phyloP scores from a whole-genome alignment of 2,888 invertebrate genomes.

The Sericinus montela region DNA sequence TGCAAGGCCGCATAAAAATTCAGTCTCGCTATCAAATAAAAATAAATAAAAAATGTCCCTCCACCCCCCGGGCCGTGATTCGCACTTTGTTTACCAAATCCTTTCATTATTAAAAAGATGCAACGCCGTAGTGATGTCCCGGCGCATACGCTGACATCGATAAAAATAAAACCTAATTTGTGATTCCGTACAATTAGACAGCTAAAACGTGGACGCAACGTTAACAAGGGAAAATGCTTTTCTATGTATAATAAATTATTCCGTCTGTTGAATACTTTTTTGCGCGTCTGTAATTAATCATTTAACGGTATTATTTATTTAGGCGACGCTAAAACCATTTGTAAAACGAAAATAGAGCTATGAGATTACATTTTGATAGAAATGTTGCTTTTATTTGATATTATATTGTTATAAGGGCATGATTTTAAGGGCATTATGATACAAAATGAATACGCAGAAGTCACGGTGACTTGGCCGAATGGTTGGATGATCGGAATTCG shows the following conservation, averaged over 20 bases:
- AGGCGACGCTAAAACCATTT: no score
- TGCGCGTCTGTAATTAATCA: slow-evolving; percentile 30
- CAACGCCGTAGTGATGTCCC: slow-evolving; percentile 48
- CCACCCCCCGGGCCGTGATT: slow-evolving; percentile 28
- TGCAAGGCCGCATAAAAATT: slow-evolving; percentile 18
- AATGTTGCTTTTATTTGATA: no score
- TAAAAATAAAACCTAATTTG: slow-evolving; percentile 40
- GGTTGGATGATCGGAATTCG: no score
- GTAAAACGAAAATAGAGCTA: no score
- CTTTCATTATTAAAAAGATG: slow-evolving; percentile 74
- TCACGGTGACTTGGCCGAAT: no score
- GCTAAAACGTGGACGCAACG: slow-evolving; percentile 28
- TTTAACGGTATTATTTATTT: slow-evolving; percentile 29
- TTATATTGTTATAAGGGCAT: no score
- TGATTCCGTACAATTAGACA: slow-evolving; percentile 41
- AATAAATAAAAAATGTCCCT: slow-evolving; percentile 31
- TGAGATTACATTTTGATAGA: no score
- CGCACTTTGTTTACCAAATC: slow-evolving; percentile 62
- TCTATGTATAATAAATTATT: slow-evolving; percentile 52
- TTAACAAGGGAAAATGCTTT: slow-evolving; percentile 53
- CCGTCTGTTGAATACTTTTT: slow-evolving; percentile 27
- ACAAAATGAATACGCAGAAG: no score
- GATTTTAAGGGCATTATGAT: no score
- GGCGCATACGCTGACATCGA: slow-evolving; percentile 36
- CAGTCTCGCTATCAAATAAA: slow-evolving; percentile 27